Evolutionary conservation across 2,797 vertebrate species (phyloP), one percentile per base, ranked within the genome.

Genomic region (Hyperoplus immaculatus): DNA sequence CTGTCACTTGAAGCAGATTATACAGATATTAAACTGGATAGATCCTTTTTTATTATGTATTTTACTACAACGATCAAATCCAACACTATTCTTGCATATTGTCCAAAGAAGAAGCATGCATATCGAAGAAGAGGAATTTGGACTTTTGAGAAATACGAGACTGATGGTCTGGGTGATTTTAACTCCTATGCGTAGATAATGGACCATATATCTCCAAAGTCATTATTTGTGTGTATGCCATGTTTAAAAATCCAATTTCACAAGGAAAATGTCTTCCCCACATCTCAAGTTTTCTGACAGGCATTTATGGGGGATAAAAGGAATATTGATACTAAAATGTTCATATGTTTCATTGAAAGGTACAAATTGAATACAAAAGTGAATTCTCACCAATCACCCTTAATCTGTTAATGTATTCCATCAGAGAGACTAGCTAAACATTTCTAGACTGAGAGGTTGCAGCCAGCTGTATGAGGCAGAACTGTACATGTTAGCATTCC

Each of bases 321-420:
- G 59, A 64, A n/a, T 36, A 39, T 4, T 43, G 5, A 64, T 21
- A 46, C 8, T 29, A 42, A 42, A 49, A 46, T 29, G 18, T 59
- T 74, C 69, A 12, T 1, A 58, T 65, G 47, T 82, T 76, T 66
- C 66, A 66, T 9, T 50, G 11, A 57, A 13, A 45, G 58, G 1
- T 61, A 49, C 15, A 70, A 29, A 36, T 8, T 58, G 5, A 75
- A 15, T 14, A 5, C 15, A 43, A 39, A 60, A 5, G 9, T 3
- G 0, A 11, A 36, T 38, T 38, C 49, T 56, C n/a, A 39, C 29
- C 2, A 4, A 46, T 49, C 5, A 10, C 11, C 15, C 14, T 39
- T 36, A 55, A 60, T 15, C 21, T 11, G 0, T 11, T 56, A 16
- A 45, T 43, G 13, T n/a, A 49, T 21, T 13, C 47, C 18, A 70